Base-by-base conservation (phyloP, 2,797 vertebrate genomes). In the Agapornis canus region DNA sequence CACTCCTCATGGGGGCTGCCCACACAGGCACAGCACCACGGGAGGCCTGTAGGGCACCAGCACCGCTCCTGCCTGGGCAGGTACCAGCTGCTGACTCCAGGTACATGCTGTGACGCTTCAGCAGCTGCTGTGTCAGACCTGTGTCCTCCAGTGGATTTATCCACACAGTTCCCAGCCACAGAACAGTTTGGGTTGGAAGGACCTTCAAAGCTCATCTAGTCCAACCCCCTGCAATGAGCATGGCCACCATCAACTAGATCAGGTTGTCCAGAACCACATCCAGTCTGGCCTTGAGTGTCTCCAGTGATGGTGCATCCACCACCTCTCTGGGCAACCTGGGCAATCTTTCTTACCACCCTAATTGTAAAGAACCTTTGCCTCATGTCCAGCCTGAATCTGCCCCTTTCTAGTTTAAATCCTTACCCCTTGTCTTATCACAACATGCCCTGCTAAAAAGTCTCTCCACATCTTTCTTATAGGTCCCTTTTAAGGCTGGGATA, bases 131-230 rank as follows among this genome's bases (percentile, higher is more conserved):
- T 23, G 59, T 45, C 39, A 31, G 26, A 43, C 11, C 18, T 1
- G 18, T 15, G 22, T 31, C 20, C 45, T 71, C 40, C 1, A 0
- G 6, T 0, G 1, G 47, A 75, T 18, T 66, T 7, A 10, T 19
- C 54, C 4, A 3, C 42, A 23, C 17, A 2, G 9, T 6, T 76
- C 45, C 42, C 57, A 16, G 16, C n/a, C 54, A 35, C 16, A 23
- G 54, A 35, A 35, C 22, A 35, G 54, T 57, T 35, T 11, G 54
- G 21, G 54, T 35, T 35, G 54, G 14, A 57, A 56, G 21, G n/a
- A 25, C 54, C 54, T 35, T 35, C 54, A 35, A 35, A 57, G 22
- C 1, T 57, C 54, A 23, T 11, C 54, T 57, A 35, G 21, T 57
- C 54, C n/a, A 57, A 16, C 22, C 54, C 21, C 21, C 22, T 57